Conservation (phyloP, 2,888 invertebrate species). For the Rugalucina vietnamica region DNA sequence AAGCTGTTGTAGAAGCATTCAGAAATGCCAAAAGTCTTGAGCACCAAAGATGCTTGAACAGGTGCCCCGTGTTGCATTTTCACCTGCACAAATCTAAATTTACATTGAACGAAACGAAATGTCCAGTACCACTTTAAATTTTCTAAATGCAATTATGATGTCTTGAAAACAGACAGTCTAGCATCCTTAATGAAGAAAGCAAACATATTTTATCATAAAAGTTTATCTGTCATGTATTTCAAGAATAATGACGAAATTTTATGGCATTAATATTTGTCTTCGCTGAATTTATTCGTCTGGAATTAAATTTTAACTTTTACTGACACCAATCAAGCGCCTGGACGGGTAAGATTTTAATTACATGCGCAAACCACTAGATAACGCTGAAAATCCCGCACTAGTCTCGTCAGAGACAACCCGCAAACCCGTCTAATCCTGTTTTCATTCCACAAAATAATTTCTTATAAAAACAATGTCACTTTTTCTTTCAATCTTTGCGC, state of each 20-base stretch:
- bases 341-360: conserved; percentile 4
- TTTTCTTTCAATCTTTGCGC: conserved; percentile 44
- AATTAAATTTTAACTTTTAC: background rate
- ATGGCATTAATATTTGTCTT: background rate
- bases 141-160: background rate
- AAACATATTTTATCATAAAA: background rate
- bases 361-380: background rate
- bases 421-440: background rate
- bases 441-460: conserved; percentile 54
- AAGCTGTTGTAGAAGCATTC: no score
- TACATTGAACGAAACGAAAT: no score
- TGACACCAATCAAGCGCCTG: conserved; percentile 14
- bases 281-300: background rate
- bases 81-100: no score
- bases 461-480: conserved; percentile 63
- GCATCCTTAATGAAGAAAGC: background rate
- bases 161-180: background rate
- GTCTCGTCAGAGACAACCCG: conserved; percentile 1
- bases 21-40: no score
- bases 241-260: conserved; percentile 1
- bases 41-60: no score
- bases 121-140: no score
- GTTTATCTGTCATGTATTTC: conserved; percentile 4
- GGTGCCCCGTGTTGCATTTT: no score
- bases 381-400: background rate